Percentiles rank a stretch among this genome's conserved stretches.
Evolutionary conservation across 2,797 vertebrate species (phyloP).

Genomic region (Anableps anableps): DNA sequence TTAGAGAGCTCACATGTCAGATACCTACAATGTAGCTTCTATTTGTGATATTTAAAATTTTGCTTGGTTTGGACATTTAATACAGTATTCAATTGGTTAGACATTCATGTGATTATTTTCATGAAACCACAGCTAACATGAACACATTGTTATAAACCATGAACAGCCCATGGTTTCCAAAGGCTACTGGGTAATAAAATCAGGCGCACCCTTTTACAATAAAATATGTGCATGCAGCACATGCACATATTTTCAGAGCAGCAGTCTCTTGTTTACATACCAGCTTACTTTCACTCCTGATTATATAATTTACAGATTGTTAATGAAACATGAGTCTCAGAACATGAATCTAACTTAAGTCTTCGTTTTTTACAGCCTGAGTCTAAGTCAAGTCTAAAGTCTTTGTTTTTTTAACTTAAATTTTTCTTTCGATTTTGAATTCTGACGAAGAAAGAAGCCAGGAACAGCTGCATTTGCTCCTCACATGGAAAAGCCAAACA

Average conservation of each 20-base stretch:
- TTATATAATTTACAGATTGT: background rate
- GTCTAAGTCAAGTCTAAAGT: background rate
- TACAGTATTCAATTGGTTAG: background rate
- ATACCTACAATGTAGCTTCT: background rate
- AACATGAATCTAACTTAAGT: background rate
- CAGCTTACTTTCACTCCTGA: background rate
- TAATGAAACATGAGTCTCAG: background rate
- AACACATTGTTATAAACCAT: background rate
- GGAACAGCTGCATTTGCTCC: background rate
- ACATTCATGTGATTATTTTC: background rate
- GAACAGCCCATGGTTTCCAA: background rate
- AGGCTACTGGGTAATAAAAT: background rate
- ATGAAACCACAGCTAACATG: background rate
- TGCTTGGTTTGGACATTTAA: background rate
- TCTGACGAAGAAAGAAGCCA: background rate
- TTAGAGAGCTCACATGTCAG: background rate
- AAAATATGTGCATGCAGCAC: background rate
- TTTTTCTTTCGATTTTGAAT: background rate
- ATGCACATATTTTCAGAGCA: too few species aligned
- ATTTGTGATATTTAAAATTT: background rate
- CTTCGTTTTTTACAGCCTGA: background rate
- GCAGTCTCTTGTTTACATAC: background rate
- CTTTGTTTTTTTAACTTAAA: background rate
- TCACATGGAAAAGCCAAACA: background rate
- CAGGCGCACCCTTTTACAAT: too few species aligned